These are phyloP conservation scores for Rotaria macrura DNA, from an alignment of 2,888 invertebrate genomes.

Conservation along the genomic window DNA sequence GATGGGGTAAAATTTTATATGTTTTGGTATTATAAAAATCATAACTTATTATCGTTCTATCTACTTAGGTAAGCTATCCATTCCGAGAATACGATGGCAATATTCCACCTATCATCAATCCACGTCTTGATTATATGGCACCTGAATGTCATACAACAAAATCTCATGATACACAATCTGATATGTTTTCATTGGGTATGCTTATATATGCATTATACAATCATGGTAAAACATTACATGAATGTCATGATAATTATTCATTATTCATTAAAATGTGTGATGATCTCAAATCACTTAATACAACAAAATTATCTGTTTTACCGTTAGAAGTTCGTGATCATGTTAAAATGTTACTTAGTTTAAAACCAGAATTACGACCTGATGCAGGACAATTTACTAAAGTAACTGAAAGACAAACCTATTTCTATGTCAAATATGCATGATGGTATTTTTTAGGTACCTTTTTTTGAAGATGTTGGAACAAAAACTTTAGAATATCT, in stretches of 20 bases:
- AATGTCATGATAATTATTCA: conserved; percentile 49
- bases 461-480: conserved; percentile 87
- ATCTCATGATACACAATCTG: conserved; percentile 67
- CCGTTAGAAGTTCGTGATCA: conserved; percentile 70
- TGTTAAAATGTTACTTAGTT: conserved; percentile 71
- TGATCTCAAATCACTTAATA: conserved; percentile 52
- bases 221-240: conserved; percentile 56
- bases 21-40: too few species aligned
- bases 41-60: too few species aligned
- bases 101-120: conserved; percentile 64
- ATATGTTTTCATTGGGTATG: conserved; percentile 77
- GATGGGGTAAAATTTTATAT: conserved; percentile 34
- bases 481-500: conserved; percentile 85
- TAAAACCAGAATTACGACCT: conserved; percentile 71
- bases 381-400: conserved; percentile 84
- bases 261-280: conserved; percentile 62
- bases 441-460: conserved; percentile 52
- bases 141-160: conserved; percentile 72
- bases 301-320: conserved; percentile 55
- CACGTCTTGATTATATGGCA: conserved; percentile 70
- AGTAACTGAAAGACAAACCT: conserved; percentile 52
- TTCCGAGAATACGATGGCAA: conserved; percentile 68
- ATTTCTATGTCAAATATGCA: too few species aligned
- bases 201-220: conserved; percentile 63
- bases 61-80: conserved; percentile 55